Evolutionary conservation across 92 coral and sea anemone species (phyloP).

Genomic region (Heliopora coerulea): DNA sequence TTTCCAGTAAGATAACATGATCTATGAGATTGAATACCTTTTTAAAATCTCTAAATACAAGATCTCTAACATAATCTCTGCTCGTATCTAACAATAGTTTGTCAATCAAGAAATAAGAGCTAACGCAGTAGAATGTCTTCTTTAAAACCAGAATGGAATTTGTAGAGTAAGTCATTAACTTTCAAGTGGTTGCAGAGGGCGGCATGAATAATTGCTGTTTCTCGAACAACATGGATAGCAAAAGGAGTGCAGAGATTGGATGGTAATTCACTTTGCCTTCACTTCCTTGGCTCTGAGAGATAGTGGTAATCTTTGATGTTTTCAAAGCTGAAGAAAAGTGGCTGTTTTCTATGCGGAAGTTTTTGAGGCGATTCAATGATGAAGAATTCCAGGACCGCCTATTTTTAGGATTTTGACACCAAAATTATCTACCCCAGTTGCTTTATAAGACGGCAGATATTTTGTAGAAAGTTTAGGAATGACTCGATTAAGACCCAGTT

Average conservation of each 20-base stretch:
- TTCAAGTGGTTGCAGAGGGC: too few relatives aligned
- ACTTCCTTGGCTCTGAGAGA: constrained; percentile 20
- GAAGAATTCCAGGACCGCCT: constrained; percentile 6
- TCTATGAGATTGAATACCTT: too few relatives aligned
- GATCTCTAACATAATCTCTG: too few relatives aligned
- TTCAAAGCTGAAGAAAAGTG: constrained; percentile 9
- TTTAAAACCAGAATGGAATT: too few relatives aligned
- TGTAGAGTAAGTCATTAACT: too few relatives aligned
- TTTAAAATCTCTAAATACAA: too few relatives aligned
- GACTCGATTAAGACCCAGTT: background rate
- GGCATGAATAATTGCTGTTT: too few relatives aligned
- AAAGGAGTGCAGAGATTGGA: constrained; percentile 1
- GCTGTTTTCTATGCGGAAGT: constrained; percentile 15
- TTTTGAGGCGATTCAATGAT: constrained; percentile 13
- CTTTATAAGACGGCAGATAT: constrained; percentile 20
- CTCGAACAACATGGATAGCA: too few relatives aligned
- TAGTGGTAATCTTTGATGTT: constrained; percentile 11
- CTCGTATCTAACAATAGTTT: too few relatives aligned
- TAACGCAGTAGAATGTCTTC: too few relatives aligned
- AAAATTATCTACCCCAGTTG: constrained; percentile 22
- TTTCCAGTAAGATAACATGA: too few relatives aligned
- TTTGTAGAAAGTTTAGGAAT: constrained; percentile 5
- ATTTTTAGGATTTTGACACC: constrained; percentile 9
- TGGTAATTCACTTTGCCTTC: background rate
- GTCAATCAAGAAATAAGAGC: too few relatives aligned